Evolutionary conservation across 2,797 vertebrate species (phyloP), one percentile per base, ranked within the genome.

Genomic region (Bucorvus abyssinicus): DNA sequence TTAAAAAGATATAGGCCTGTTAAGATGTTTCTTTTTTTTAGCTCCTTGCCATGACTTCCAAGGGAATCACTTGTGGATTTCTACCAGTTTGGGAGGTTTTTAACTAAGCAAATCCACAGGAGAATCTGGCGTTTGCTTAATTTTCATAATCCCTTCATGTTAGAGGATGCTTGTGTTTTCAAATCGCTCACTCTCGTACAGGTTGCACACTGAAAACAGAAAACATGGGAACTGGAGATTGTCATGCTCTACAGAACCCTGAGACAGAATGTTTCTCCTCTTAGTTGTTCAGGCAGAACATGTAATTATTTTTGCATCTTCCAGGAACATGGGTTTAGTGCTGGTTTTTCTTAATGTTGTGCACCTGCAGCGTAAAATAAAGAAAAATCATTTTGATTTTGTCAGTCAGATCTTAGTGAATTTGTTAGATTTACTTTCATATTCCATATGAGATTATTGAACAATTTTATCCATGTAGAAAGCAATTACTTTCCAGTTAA

Each of bases 231-330:
- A 95, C 59, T 96, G 76, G 34, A 97, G 97, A 96, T 73, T 96
- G 94, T 95, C 80, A 79, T 95, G 68, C 78, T 85, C 69, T 94
- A 73, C 69, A 88, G 75, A 95, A 95, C 32, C 65, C 64, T 17
- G 47, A 96, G 82, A 94, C 30, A 53, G 73, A 97, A 76, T 84
- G 60, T 89, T 96, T 96, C 76, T 91, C 40, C 38, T 84, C 65
- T 95, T 96, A 94, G 88, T 95, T 97, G 52, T 89, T 97, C 82
- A 93, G 89, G 89, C 90, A 97, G 94, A 97, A 96, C 44, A 47
- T 94, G 80, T 91, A 97, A 97, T 98, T 97, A 97, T 96, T 98
- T 97, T 97, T 93, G 95, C 60, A 92, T 96, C 77, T 97, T 96
- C 61, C 63, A 92, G 88, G 89, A 96, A 75, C 49, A 83, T 56